Evolutionary conservation across 2,888 invertebrate genomes (phyloP).

Genomic region (Mimumesa dahlbomi): DNA sequence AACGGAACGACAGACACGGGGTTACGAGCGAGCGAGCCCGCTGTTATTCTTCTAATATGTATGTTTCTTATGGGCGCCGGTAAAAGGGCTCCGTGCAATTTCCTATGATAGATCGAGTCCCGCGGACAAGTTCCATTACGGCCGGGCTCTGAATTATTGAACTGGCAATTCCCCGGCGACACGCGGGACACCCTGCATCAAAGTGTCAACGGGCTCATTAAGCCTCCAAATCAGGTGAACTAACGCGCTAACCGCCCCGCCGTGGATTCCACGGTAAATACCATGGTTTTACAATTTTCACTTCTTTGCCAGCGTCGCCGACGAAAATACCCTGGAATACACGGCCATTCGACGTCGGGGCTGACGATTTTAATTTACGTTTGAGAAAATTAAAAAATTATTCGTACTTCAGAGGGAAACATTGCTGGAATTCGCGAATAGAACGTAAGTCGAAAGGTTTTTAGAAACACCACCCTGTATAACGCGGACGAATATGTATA

Average conservation of each 20-base stretch:
- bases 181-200: slow-evolving; percentile 71
- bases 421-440: too few relatives aligned
- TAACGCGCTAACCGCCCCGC: slow-evolving; percentile 62
- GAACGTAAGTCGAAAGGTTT: too few relatives aligned
- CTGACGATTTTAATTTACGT: too few relatives aligned
- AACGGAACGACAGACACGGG: slow-evolving; percentile 61
- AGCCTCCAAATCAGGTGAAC: slow-evolving; percentile 73
- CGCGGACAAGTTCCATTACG: slow-evolving; percentile 78
- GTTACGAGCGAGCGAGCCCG: slow-evolving; percentile 60
- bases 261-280: slow-evolving; percentile 48
- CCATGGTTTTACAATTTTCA: slow-evolving; percentile 3
- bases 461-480: too few relatives aligned
- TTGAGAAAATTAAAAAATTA: too few relatives aligned
- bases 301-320: background rate
- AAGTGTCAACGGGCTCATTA: slow-evolving; percentile 78
- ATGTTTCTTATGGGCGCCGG: slow-evolving; percentile 70
- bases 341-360: too few relatives aligned
- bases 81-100: slow-evolving; percentile 76
- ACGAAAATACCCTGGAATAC: too few relatives aligned
- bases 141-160: slow-evolving; percentile 77
- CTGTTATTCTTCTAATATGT: slow-evolving; percentile 72
- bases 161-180: slow-evolving; percentile 75
- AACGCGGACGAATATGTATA: too few relatives aligned
- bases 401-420: too few relatives aligned
- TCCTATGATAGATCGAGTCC: slow-evolving; percentile 79